These are phyloP conservation scores for Tigriopus japonicus DNA, from an alignment of 1,140 invertebrate genomes.

Conservation along the genomic window DNA sequence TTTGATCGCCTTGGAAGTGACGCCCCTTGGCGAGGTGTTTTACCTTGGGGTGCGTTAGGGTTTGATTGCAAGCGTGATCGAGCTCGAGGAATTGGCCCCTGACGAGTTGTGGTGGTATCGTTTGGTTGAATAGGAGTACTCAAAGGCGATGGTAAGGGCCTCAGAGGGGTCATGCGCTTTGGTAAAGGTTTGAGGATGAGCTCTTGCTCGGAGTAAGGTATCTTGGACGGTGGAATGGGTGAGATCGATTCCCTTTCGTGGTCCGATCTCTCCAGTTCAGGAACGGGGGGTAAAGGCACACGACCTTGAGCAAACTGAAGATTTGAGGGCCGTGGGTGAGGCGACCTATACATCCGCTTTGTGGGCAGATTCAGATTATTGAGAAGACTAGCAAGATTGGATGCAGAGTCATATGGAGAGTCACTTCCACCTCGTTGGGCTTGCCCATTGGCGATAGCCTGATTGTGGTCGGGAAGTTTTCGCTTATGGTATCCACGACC, in stretches of 20 bases:
- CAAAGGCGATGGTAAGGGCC: neutral
- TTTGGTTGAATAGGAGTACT: neutral
- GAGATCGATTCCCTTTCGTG: conserved; percentile 7
- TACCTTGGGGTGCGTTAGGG: neutral
- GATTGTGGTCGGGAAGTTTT: neutral
- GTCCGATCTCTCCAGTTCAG: conserved; percentile 5
- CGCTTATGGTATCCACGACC: neutral
- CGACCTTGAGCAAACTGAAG: neutral
- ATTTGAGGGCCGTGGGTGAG: neutral
- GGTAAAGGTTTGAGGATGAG: neutral
- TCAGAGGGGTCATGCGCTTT: neutral
- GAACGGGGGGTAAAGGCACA: conserved; percentile 4
- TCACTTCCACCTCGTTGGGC: neutral
- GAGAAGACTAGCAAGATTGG: neutral
- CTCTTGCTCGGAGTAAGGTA: neutral
- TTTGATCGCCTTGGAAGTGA: neutral
- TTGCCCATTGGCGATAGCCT: neutral
- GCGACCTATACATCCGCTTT: neutral
- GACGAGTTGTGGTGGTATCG: neutral
- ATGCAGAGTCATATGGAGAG: neutral
- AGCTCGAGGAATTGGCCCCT: neutral
- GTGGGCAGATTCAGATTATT: neutral
- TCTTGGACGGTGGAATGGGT: neutral
- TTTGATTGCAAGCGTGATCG: neutral
- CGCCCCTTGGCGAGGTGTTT: neutral